Conservation (phyloP, 2,113 vertebrate genomes). For the Amblyornis subalaris region DNA sequence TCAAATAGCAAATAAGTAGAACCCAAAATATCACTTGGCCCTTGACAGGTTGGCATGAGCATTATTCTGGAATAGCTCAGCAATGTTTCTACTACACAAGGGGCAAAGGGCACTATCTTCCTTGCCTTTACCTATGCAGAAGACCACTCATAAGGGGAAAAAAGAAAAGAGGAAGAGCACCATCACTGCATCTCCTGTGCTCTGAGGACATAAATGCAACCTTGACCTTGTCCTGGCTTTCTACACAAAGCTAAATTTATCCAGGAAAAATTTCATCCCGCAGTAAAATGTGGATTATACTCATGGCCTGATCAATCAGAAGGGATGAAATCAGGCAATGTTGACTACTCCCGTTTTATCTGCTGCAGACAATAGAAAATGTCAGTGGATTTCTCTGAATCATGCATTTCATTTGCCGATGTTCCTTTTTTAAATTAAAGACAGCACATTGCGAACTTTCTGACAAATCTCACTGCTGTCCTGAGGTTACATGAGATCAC, state of each 20-base stretch:
- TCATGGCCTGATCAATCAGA: background rate
- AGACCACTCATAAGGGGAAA: background rate
- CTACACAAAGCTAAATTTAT: background rate
- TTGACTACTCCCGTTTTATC: background rate
- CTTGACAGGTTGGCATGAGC: background rate
- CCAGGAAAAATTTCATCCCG: background rate
- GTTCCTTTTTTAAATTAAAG: constrained; percentile 39
- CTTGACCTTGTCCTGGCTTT: background rate
- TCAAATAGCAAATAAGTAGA: background rate
- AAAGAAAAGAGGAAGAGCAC: background rate
- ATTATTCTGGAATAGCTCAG: background rate
- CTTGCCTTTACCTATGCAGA: background rate
- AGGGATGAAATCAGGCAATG: background rate
- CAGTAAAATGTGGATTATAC: background rate
- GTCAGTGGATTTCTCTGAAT: constrained; percentile 32
- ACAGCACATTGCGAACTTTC: background rate
- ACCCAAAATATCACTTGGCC: background rate
- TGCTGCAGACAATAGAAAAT: constrained; percentile 5
- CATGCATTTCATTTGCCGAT: constrained; percentile 15
- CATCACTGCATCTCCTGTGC: background rate
- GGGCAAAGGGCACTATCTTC: background rate
- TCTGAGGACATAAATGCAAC: background rate
- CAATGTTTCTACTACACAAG: background rate
- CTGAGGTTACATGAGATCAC: constrained; percentile 57
- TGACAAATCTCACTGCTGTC: constrained; percentile 41